A percentile compares a stretch with the other conserved stretches of the same genome.
Conservation (phyloP, 2,797 vertebrate species). For the Tapirus indicus region DNA sequence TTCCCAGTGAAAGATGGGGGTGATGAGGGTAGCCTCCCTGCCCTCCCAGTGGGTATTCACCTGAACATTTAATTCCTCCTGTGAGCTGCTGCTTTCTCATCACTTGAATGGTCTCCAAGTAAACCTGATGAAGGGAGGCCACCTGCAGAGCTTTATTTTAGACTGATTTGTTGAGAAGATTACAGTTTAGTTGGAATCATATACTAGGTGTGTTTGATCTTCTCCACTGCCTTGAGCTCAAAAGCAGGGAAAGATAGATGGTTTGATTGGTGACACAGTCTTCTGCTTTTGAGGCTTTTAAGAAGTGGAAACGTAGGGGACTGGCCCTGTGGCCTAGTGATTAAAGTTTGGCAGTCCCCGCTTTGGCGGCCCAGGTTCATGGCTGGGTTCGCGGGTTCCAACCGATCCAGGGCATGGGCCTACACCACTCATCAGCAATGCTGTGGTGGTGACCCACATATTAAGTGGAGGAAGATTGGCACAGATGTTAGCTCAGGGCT, state of each 20-base stretch:
- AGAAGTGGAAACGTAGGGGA: neutral
- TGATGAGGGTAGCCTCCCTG: neutral
- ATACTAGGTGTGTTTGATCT: neutral
- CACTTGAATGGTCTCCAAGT: neutral
- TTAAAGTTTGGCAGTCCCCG: too few species aligned
- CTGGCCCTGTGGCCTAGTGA: too few species aligned
- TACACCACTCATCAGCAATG: too few species aligned
- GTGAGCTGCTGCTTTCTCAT: constrained; percentile 1
- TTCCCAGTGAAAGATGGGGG: neutral
- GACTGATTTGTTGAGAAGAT: neutral
- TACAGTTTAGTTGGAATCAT: neutral
- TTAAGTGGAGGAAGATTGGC: too few species aligned
- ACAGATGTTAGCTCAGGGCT: too few species aligned
- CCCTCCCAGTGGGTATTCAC: neutral
- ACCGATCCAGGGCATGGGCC: too few species aligned
- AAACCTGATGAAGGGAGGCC: neutral
- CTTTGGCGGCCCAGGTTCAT: too few species aligned
- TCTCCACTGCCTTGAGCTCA: neutral
- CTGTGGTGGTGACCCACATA: too few species aligned
- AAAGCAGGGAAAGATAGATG: neutral
- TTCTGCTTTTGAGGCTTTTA: neutral
- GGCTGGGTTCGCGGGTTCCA: too few species aligned
- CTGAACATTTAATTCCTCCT: neutral
- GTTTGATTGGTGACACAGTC: neutral
- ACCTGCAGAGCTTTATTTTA: neutral